A percentile compares a stretch with the other conserved stretches of the same genome.
These are phyloP conservation scores for Danio albolineatus DNA, from an alignment of 2,797 vertebrate species.

Conservation along the genomic window DNA sequence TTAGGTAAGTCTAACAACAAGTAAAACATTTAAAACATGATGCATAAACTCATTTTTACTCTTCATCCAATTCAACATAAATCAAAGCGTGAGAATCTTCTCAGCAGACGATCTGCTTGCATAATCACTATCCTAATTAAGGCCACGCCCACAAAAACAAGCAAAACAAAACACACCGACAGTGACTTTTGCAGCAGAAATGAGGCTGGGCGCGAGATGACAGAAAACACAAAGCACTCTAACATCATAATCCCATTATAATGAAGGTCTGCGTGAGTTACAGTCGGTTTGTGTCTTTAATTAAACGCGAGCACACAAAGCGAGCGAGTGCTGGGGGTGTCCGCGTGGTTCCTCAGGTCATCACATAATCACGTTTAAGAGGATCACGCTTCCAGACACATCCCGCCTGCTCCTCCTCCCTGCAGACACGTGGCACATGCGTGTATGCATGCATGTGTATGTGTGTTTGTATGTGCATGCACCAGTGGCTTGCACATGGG, in stretches of 20 bases:
- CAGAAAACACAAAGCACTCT: neutral
- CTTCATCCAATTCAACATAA: no score
- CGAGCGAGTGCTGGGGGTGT: conserved; percentile 57
- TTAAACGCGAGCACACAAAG: conserved; percentile 44
- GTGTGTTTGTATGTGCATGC: conserved; percentile 54
- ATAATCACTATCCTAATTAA: neutral
- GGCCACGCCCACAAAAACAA: neutral
- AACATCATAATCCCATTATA: conserved; percentile 44
- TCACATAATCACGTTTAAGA: conserved; percentile 81
- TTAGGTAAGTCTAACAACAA: no score
- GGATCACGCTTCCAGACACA: conserved; percentile 78
- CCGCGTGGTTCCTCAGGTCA: conserved; percentile 64
- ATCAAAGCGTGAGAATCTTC: neutral
- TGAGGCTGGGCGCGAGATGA: neutral
- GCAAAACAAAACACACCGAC: neutral
- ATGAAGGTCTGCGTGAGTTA: conserved; percentile 39
- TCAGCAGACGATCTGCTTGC: neutral
- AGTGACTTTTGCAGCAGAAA: conserved; percentile 36
- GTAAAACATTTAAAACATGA: neutral
- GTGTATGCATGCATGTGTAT: conserved; percentile 41
- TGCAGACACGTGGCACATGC: conserved; percentile 66
- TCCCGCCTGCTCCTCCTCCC: conserved; percentile 60
- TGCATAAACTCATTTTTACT: no score
- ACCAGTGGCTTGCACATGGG: conserved; percentile 65
- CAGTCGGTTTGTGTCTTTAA: conserved; percentile 44